Conservation (phyloP, 2,888 invertebrate species). For the Malachius bipustulatus region DNA sequence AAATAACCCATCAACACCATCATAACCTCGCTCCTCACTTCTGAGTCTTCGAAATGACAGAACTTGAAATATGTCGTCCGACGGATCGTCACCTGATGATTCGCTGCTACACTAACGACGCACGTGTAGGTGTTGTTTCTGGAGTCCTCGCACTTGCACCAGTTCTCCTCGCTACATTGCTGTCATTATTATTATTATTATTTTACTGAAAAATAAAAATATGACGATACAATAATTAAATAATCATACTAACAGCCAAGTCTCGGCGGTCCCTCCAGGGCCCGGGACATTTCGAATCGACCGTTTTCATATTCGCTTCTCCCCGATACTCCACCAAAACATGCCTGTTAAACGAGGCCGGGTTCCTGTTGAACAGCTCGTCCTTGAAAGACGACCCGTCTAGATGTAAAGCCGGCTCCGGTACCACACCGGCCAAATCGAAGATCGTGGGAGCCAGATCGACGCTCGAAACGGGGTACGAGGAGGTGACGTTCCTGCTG, state of each 20-base stretch:
- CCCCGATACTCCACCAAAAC: constrained; percentile 76
- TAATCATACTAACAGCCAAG: no score
- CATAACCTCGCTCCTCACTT: constrained; percentile 39
- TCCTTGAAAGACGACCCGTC: constrained; percentile 49
- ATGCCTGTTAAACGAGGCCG: constrained; percentile 38
- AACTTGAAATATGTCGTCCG: constrained; percentile 44
- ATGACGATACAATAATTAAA: no score
- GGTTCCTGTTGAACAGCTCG: constrained; percentile 14
- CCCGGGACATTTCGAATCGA: constrained; percentile 54
- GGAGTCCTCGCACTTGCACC: constrained; percentile 78
- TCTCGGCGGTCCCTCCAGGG: no score
- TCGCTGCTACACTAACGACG: no score
- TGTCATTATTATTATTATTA: constrained; percentile 37
- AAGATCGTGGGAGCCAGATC: constrained; percentile 78
- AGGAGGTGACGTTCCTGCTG: constrained; percentile 35
- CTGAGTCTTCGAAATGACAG: constrained; percentile 48
- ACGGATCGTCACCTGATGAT: no score
- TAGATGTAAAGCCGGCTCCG: constrained; percentile 39
- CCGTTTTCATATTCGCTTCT: constrained; percentile 48
- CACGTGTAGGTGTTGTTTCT: constrained; percentile 76
- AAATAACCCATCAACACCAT: background rate
- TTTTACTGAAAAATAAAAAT: constrained; percentile 51
- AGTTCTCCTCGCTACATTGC: constrained; percentile 51
- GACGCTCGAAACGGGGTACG: constrained; percentile 56
- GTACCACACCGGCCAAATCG: constrained; percentile 49